These are phyloP conservation scores for Anorthoa munda DNA, from an alignment of 2,888 invertebrate genomes.

Conservation along the genomic window DNA sequence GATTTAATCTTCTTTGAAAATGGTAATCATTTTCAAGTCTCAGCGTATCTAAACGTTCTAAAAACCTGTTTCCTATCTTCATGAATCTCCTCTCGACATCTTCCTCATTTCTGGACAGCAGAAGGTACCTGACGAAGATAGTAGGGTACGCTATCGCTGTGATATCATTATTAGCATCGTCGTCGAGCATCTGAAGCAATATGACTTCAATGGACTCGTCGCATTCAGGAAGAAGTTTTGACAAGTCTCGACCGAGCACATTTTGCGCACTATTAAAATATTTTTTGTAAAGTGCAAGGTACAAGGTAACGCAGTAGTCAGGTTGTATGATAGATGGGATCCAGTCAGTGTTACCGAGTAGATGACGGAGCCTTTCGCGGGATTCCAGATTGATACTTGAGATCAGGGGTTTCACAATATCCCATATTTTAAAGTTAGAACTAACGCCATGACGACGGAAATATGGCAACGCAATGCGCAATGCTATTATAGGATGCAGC, in stretches of 20 bases:
- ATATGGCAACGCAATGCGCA: conserved; percentile 71
- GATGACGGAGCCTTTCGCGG: conserved; percentile 44
- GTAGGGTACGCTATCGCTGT: conserved; percentile 62
- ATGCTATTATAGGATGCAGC: conserved; percentile 54
- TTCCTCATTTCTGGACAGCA: conserved; percentile 71
- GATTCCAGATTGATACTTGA: conserved; percentile 61
- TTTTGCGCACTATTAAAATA: conserved; percentile 53
- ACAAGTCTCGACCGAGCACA: conserved; percentile 64
- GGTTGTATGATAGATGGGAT: conserved; percentile 70
- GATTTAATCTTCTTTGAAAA: neutral
- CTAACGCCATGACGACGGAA: conserved; percentile 60
- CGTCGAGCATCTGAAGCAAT: conserved; percentile 59
- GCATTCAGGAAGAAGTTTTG: conserved; percentile 66
- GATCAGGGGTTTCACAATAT: conserved; percentile 71
- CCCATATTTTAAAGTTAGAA: conserved; percentile 71
- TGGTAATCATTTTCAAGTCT: neutral
- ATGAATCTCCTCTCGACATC: conserved; percentile 67
- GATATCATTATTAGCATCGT: conserved; percentile 24
- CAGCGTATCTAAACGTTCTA: conserved; percentile 64
- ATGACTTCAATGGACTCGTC: conserved; percentile 65
- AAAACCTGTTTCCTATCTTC: conserved; percentile 70
- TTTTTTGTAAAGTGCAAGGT: conserved; percentile 60
- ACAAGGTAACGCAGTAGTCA: conserved; percentile 74
- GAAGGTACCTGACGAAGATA: conserved; percentile 75
- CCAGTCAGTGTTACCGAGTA: conserved; percentile 51